Base-by-base conservation (phyloP, 2,888 invertebrate species). In the Oligia strigilis region DNA sequence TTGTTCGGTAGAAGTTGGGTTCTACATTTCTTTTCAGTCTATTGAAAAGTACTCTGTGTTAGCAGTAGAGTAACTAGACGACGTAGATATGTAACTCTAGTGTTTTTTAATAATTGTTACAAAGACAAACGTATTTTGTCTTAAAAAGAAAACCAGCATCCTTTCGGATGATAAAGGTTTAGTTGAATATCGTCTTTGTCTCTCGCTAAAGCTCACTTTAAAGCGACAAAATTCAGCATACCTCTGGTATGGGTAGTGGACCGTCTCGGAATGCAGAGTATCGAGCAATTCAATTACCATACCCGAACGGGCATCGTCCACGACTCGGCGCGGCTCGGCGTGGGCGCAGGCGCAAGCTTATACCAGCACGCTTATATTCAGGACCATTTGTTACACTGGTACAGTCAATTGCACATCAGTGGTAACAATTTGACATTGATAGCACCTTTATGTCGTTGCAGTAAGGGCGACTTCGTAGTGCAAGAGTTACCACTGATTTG, bases 201-300 rank as follows among this genome's bases (percentile, higher is more conserved):
- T 58, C 19, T 29, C 9, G n/a, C 29, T 40, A 71, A 72, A 64
- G 62, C 9, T 72, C 9, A n/a, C 11, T 40, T 36, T 46, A 46
- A 52, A 52, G 52, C 17, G 43, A 64, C 36, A 69, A 75, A 64
- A 75, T 60, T 73, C 64, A 67, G 74, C 69, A 74, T 77, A 62
- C 46, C 55, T 69, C 43, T 69, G 52, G 36, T 81, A 74, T 80
- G 79, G 80, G 84, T 77, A 77, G 84, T 64, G 77, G 65, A 69
- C 65, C 55, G 72, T 75, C 79, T 70, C 58, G 78, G 87, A 88
- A 87, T 87, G 88, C 78, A 77, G 83, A 77, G 80, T 82, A 86
- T 77, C 82, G 81, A 72, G 80, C 87, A 77, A 78, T 80, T 80
- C 77, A 82, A 88, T 90, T 89, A 86, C 81, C 88, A 90, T 90